phyloP scores from a whole-genome alignment of 2,113 vertebrate species.

The Poeciliopsis prolifica region DNA sequence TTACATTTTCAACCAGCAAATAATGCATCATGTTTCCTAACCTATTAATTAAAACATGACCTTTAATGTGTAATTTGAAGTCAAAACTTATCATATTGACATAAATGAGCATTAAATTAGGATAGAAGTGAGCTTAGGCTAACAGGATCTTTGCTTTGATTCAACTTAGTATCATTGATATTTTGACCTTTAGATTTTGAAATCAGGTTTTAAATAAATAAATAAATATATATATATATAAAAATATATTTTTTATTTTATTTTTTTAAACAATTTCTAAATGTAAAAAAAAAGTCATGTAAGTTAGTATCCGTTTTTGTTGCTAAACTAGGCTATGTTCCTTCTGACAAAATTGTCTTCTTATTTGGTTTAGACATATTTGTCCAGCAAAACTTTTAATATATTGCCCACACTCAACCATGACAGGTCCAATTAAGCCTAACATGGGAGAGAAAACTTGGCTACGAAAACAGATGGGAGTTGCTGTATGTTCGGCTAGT shows the following conservation, averaged over 20 bases:
- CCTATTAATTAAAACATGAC: no score
- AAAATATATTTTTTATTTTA: no score
- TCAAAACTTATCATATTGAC: not conserved
- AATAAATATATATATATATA: not conserved
- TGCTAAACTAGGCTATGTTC: not conserved
- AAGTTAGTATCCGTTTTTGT: no score
- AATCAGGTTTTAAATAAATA: not conserved
- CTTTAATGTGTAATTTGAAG: no score
- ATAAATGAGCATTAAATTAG: not conserved
- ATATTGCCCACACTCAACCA: not conserved
- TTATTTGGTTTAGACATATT: not conserved
- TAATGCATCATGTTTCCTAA: no score
- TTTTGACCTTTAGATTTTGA: not conserved
- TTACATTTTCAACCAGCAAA: no score
- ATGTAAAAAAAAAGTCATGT: not conserved
- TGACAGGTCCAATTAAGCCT: not conserved
- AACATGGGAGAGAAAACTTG: not conserved
- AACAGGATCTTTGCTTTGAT: not conserved
- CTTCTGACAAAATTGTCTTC: not conserved
- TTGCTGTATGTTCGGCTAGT: not conserved
- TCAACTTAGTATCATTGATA: not conserved
- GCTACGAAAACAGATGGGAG: not conserved
- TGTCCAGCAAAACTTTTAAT: not conserved
- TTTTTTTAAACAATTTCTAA: not conserved
- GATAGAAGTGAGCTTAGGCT: not conserved